phyloP scores from a whole-genome alignment of 2,888 invertebrate species.

The Galeruca laticollis region DNA sequence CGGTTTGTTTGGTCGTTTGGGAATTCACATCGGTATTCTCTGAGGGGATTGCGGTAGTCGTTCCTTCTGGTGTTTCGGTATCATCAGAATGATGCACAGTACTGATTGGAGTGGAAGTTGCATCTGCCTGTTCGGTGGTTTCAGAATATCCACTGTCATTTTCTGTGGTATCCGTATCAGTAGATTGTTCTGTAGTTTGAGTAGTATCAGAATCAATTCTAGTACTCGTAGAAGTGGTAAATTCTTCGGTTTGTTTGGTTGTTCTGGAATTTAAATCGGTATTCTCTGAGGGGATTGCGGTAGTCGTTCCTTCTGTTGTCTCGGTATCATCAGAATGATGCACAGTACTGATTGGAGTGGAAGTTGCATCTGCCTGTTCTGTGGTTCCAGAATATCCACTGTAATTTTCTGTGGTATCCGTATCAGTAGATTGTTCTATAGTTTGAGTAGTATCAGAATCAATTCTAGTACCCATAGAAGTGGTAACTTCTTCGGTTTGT shows the following conservation, averaged over 20 bases:
- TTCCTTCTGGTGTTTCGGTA: neutral
- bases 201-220: no score
- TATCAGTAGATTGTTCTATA: no score
- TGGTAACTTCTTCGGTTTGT: no score
- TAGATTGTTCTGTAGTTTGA: no score
- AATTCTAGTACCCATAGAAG: no score
- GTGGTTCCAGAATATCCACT: no score
- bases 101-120: neutral
- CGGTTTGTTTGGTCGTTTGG: neutral
- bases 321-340: no score
- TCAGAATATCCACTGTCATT: neutral
- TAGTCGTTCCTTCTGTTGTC: neutral
- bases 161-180: rapidly evolving
- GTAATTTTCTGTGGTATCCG: no score
- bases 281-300: neutral
- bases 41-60: neutral
- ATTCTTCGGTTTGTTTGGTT: neutral
- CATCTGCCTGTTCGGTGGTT: neutral
- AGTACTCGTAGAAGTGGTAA: no score
- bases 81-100: neutral
- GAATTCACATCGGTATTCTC: neutral
- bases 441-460: no score
- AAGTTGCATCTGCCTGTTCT: no score
- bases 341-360: no score
- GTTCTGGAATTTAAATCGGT: neutral